Evolutionary conservation across 1,140 invertebrate species (phyloP).

Genomic region (Metaphire vulgaris): DNA sequence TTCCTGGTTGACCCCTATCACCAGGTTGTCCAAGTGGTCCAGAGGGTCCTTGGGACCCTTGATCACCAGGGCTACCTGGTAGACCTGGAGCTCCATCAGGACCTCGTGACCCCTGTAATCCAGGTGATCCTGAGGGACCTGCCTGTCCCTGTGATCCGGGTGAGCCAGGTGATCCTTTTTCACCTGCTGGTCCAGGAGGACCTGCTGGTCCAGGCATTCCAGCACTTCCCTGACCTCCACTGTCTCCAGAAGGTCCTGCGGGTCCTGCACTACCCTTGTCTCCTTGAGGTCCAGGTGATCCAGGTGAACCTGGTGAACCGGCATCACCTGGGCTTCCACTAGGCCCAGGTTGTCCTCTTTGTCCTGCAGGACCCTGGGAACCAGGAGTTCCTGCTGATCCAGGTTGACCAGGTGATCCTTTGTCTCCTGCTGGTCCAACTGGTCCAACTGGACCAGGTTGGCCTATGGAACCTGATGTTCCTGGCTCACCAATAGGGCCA

Average conservation of each 20-base stretch:
- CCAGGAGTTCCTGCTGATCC: not conserved
- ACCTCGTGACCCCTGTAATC: not conserved
- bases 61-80: not conserved
- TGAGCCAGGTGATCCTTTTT: not conserved
- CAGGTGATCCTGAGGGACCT: slow-evolving; percentile 5
- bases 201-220: not conserved
- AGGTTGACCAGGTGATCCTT: not conserved
- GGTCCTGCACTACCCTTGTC: not conserved
- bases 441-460: not conserved
- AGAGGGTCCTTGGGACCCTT: not conserved
- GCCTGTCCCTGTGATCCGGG: not conserved
- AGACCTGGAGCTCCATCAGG: not conserved
- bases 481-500: not conserved
- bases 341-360: not conserved
- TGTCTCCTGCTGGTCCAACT: not conserved
- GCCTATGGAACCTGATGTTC: not conserved
- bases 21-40: slow-evolving; percentile 4
- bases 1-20: not conserved
- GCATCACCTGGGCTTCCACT: not conserved
- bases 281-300: not conserved
- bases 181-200: not conserved
- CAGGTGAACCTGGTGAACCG: not conserved
- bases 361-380: not conserved
- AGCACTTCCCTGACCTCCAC: not conserved
- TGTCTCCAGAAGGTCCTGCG: not conserved